Evolutionary conservation across 1,140 invertebrate genomes (phyloP), one percentile per base, ranked within the genome.

Genomic region (Arctopsyche grandis): DNA sequence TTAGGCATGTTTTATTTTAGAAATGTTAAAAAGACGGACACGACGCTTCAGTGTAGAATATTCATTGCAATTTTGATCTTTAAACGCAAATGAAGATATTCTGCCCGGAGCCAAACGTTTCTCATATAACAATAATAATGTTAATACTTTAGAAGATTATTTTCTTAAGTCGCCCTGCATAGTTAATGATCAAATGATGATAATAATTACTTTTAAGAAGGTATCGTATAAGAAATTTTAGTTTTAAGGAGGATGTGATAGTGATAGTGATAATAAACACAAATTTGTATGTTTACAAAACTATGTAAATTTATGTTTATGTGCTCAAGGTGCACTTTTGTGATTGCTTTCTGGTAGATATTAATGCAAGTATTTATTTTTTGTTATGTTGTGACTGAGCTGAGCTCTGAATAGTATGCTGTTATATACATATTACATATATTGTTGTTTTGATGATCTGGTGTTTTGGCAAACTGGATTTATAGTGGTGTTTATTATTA

Each of bases 131-230:
- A 71, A 71, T 71, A 43, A 69, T 69, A 71, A 71, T 71, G 38
- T 46, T 71, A 46, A 71, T 71, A 46, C 14, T 46, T 46, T 46
- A 71, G 22, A 74, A 48, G 19, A 74, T 56, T 74, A 56, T 74
- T 74, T 74, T 74, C 48, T 24, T 74, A 74, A 56, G 71, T 74
- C 71, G 48, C 44, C 52, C 71, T 46, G 44, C 46, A 74, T 22
- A 46, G 46, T 29, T 56, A 22, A 74, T 76, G 74, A 76, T 76
- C 29, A 63, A 76, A 76, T 19, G 56, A 76, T 76, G 74, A 76
- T 76, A 76, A 76, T 76, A 76, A 76, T 76, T 76, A 76, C 22
- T 63, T 44, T 38, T 76, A 76, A 76, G 74, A 73, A 7, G 26
- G 12, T 74, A 74, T 56, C 52, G 43, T 19, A 5, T 74, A 71